Evolutionary conservation across 2,797 vertebrate species (phyloP).

Genomic region (Propithecus perrieri): DNA sequence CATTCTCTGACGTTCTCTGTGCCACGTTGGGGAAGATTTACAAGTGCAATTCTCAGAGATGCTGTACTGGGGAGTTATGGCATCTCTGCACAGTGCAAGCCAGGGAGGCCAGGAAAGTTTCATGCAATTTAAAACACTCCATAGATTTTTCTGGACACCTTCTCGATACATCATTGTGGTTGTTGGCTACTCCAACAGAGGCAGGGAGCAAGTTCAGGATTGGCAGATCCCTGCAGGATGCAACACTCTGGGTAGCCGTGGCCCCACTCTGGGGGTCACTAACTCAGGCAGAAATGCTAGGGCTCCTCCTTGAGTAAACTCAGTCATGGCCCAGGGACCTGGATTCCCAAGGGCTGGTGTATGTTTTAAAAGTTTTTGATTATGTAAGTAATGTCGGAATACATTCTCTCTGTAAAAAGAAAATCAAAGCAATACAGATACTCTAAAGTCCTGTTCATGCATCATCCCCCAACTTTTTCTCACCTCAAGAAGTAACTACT

Average conservation of each 20-base stretch:
- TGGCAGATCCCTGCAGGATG: background rate
- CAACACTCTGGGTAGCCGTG: background rate
- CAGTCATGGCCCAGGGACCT: background rate
- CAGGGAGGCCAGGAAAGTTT: conserved; percentile 63
- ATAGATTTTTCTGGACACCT: conserved; percentile 74
- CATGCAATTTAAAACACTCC: conserved; percentile 73
- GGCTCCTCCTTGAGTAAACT: background rate
- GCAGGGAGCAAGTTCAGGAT: background rate
- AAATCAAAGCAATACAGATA: background rate
- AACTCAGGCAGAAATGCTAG: background rate
- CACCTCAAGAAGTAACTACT: background rate
- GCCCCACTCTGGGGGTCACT: background rate
- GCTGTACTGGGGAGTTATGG: conserved; percentile 56
- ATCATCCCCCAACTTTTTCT: background rate
- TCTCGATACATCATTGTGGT: conserved; percentile 24
- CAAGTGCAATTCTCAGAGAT: conserved; percentile 53
- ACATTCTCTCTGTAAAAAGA: background rate
- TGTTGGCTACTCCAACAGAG: conserved; percentile 11
- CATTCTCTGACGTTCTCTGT: fast-evolving
- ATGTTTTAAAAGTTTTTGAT: background rate
- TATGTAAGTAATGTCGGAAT: background rate
- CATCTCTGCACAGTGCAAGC: conserved; percentile 52
- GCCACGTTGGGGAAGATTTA: conserved; percentile 68
- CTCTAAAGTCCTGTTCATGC: background rate
- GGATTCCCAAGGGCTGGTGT: background rate